Conservation (phyloP, 1,140 invertebrate genomes). For the Asbolus verrucosus region DNA sequence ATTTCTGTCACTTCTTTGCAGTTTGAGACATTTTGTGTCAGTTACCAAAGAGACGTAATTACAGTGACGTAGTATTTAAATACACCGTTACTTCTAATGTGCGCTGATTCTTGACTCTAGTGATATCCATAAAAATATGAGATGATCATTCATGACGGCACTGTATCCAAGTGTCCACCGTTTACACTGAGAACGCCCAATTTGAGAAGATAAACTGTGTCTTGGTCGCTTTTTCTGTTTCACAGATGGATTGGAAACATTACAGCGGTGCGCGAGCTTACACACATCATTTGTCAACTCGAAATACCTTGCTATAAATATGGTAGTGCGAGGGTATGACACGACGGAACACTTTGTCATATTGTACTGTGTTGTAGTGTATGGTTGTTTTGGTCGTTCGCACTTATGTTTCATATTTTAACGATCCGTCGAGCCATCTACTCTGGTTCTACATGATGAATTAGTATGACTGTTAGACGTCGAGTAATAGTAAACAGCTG, state of each 20-base stretch:
- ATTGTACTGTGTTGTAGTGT: conserved; percentile 44
- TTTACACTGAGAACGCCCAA: conserved; percentile 36
- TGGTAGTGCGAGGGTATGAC: conserved; percentile 29
- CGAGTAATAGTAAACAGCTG: conserved; percentile 56
- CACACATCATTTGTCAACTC: conserved; percentile 56
- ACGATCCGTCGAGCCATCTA: conserved; percentile 52
- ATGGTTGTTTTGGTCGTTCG: conserved; percentile 53
- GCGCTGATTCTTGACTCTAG: too few relatives aligned
- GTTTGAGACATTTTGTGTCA: too few relatives aligned
- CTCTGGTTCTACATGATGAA: conserved; percentile 51
- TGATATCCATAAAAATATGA: too few relatives aligned
- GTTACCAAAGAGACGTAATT: too few relatives aligned
- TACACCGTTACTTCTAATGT: too few relatives aligned
- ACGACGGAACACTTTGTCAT: conserved; percentile 52
- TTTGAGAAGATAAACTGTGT: conserved; percentile 47
- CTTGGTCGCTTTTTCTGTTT: conserved; percentile 44
- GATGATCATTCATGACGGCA: too few relatives aligned
- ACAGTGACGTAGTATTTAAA: too few relatives aligned
- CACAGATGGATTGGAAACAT: conserved; percentile 53
- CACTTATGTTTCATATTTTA: conserved; percentile 57
- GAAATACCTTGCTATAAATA: conserved; percentile 53
- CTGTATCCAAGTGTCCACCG: conserved; percentile 39
- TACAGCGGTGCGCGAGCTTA: conserved; percentile 43
- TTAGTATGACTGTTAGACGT: conserved; percentile 49
- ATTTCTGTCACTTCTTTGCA: too few relatives aligned